These are phyloP conservation scores for Noctilio leporinus DNA, from an alignment of 2,113 vertebrate species.

Conservation along the genomic window DNA sequence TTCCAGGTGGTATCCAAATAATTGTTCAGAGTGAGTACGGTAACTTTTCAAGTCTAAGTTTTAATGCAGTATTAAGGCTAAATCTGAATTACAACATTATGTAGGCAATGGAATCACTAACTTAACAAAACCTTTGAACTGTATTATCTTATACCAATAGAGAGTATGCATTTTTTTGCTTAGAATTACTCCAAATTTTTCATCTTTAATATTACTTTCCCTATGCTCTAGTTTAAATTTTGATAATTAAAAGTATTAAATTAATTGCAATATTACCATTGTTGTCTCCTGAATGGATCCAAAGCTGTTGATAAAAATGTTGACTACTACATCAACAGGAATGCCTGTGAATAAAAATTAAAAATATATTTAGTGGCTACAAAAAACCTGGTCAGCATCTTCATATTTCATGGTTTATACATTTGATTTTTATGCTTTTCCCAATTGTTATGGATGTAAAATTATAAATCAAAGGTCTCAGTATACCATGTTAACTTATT, in stretches of 20 bases:
- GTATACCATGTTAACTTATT: background rate
- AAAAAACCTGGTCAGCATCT: background rate
- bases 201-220: background rate
- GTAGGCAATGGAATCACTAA: background rate
- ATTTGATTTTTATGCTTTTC: background rate
- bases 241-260: background rate
- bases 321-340: slow-evolving; percentile 96
- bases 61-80: background rate
- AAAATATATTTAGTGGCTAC: background rate
- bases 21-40: background rate
- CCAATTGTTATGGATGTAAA: background rate
- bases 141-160: background rate
- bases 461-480: background rate
- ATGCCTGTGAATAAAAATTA: slow-evolving; percentile 83
- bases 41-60: background rate
- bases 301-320: slow-evolving; percentile 99
- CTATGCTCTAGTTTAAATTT: background rate
- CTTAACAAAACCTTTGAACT: background rate
- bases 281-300: slow-evolving; percentile 99
- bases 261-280: slow-evolving; percentile 86
- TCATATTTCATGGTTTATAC: background rate
- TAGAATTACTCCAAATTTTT: background rate
- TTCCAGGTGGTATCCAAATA: background rate
- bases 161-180: background rate
- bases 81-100: background rate